Evolutionary conservation across 2,888 invertebrate genomes (phyloP).

Genomic region (Clepsis dumicolana): DNA sequence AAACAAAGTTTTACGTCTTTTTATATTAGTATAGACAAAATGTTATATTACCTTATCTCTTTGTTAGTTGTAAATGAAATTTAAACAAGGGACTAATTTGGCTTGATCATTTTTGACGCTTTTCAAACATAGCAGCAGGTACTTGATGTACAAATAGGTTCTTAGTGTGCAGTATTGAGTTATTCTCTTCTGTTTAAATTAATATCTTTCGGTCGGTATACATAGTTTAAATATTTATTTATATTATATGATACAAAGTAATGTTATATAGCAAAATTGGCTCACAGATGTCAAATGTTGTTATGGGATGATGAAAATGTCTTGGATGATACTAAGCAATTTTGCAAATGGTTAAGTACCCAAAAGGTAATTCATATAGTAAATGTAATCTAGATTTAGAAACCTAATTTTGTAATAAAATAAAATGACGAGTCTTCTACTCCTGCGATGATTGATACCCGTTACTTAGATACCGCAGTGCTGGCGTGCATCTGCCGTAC

Average conservation of each 20-base stretch:
- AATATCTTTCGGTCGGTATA: slow-evolving; percentile 7
- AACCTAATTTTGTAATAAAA: too few species aligned
- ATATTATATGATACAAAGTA: slow-evolving; percentile 39
- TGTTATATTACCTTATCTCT: slow-evolving; percentile 64
- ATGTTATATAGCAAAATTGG: slow-evolving; percentile 56
- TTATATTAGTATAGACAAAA: slow-evolving; percentile 49
- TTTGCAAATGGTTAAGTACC: not conserved
- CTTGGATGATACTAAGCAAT: not conserved
- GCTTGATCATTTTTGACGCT: slow-evolving; percentile 48
- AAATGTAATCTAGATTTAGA: not conserved
- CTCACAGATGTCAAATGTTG: slow-evolving; percentile 55
- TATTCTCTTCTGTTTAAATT: not conserved
- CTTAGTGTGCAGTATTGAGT: not conserved
- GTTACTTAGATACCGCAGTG: not conserved
- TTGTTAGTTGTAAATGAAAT: slow-evolving; percentile 73
- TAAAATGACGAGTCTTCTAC: not conserved
- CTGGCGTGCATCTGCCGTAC: too few species aligned
- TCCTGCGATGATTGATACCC: not conserved
- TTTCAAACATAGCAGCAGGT: not conserved
- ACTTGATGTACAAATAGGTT: not conserved
- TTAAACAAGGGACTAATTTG: slow-evolving; percentile 67
- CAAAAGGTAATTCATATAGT: not conserved
- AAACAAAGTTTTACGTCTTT: too few species aligned
- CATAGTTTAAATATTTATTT: slow-evolving; percentile 33
- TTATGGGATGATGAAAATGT: slow-evolving; percentile 6